Evolutionary conservation across 2,113 vertebrate species (phyloP).

Genomic region (Lates calcarifer): DNA sequence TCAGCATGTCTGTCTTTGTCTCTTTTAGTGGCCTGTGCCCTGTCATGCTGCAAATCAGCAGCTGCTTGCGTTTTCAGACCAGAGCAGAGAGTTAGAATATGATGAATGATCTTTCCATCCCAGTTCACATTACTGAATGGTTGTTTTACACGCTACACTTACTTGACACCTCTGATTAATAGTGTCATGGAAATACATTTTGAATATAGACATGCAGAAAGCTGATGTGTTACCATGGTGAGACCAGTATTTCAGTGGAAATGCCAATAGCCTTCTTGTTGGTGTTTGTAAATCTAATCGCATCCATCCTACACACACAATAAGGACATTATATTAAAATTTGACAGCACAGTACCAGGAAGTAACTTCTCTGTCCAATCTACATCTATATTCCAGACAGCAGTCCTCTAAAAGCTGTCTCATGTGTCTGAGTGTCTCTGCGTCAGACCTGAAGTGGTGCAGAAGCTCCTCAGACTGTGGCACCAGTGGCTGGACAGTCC

Average conservation of each 20-base stretch:
- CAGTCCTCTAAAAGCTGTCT: slow-evolving; percentile 30
- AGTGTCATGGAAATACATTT: slow-evolving; percentile 38
- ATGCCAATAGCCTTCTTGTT: neutral
- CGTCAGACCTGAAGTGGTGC: slow-evolving; percentile 41
- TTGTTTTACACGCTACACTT: slow-evolving; percentile 60
- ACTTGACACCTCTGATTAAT: slow-evolving; percentile 63
- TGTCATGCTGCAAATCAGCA: slow-evolving; percentile 74
- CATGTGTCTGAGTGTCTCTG: slow-evolving; percentile 25
- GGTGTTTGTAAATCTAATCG: slow-evolving; percentile 32
- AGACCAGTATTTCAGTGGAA: slow-evolving; percentile 17
- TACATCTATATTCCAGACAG: slow-evolving; percentile 31
- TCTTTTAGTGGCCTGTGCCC: slow-evolving; percentile 54
- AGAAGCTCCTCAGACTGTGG: slow-evolving; percentile 52
- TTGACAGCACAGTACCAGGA: slow-evolving; percentile 14
- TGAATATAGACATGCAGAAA: slow-evolving; percentile 37
- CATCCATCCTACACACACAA: neutral
- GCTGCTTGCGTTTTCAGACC: slow-evolving; percentile 66
- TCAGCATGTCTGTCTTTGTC: slow-evolving; percentile 40
- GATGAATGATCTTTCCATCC: slow-evolving; percentile 63
- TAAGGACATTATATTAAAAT: slow-evolving; percentile 12
- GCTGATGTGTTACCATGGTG: slow-evolving; percentile 17
- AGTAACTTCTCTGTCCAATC: slow-evolving; percentile 14
- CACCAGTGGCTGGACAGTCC: slow-evolving; percentile 65
- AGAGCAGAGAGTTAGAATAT: slow-evolving; percentile 57
- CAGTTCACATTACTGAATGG: slow-evolving; percentile 57